A percentile compares a stretch with the other conserved stretches of the same genome.
Evolutionary conservation across 1,140 invertebrate species (phyloP).

Genomic region (Tetragnatha versicolor): DNA sequence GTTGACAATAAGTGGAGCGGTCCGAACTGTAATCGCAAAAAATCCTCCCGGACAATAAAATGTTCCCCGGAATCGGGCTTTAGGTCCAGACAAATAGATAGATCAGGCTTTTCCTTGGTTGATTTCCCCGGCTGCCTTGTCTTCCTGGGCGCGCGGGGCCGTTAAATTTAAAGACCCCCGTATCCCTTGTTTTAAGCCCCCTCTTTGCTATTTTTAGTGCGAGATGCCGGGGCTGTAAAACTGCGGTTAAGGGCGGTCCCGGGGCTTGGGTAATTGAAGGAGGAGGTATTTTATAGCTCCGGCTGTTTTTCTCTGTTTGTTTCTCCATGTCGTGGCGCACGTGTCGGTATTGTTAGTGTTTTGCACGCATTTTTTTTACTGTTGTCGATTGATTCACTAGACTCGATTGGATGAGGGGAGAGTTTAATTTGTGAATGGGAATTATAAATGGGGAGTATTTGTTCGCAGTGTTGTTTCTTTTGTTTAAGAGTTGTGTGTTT

Average conservation of each 20-base stretch:
- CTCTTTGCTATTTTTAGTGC: conserved; percentile 23
- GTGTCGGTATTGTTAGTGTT: no score
- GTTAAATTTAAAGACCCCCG: conserved; percentile 35
- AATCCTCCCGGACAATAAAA: conserved; percentile 20
- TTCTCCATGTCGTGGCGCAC: not conserved
- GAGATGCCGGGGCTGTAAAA: conserved; percentile 20
- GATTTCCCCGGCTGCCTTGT: not conserved
- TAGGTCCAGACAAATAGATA: conserved; percentile 30
- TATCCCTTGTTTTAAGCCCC: conserved; percentile 30
- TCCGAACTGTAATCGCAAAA: conserved; percentile 11
- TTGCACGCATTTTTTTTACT: no score
- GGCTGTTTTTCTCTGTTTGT: conserved; percentile 17
- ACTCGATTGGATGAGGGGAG: no score
- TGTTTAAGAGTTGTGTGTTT: no score
- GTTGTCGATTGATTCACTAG: no score
- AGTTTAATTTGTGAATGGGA: no score
- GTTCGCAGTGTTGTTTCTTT: conserved; percentile 3
- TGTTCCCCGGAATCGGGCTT: conserved; percentile 10
- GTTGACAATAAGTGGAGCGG: conserved; percentile 34
- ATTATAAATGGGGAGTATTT: conserved; percentile 19
- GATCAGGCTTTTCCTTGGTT: conserved; percentile 4
- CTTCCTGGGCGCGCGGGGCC: not conserved
- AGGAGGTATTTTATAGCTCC: conserved; percentile 21
- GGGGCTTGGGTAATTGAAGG: conserved; percentile 14
- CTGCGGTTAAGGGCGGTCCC: not conserved